Conservation (phyloP, 2,888 invertebrate species). For the Clostera curtula region DNA sequence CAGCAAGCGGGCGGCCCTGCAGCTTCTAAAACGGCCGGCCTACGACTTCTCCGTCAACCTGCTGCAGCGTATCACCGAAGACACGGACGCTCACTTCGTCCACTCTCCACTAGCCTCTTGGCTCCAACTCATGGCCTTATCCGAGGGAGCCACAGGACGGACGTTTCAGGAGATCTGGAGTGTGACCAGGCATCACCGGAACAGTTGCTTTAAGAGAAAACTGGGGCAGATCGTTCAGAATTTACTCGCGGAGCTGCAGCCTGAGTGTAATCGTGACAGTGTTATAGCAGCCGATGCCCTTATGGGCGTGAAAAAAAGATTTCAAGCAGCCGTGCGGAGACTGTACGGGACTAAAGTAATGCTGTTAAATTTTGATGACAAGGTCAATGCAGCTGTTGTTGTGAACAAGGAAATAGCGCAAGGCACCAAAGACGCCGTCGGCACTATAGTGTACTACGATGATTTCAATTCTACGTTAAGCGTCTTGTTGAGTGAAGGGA, state of each 20-base stretch:
- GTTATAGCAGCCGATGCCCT: conserved; percentile 38
- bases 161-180: conserved; percentile 41
- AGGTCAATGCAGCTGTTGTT: conserved; percentile 25
- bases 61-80: conserved; percentile 38
- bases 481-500: conserved; percentile 40
- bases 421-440: conserved; percentile 28
- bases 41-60: conserved; percentile 45
- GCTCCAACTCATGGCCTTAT: conserved; percentile 43
- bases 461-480: conserved; percentile 38
- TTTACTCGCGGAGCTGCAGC: conserved; percentile 26
- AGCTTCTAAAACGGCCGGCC: conserved; percentile 32
- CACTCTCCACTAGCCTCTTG: conserved; percentile 51
- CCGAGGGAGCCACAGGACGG: conserved; percentile 39
- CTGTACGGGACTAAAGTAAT: conserved; percentile 32
- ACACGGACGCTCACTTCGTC: conserved; percentile 43
- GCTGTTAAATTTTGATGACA: conserved; percentile 33
- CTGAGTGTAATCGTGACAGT: conserved; percentile 29
- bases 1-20: conserved; percentile 26
- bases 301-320: conserved; percentile 33
- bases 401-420: conserved; percentile 28
- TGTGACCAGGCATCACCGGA: conserved; percentile 33
- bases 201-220: conserved; percentile 38
- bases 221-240: conserved; percentile 29
- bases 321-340: conserved; percentile 26
- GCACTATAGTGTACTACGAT: conserved; percentile 26